These are phyloP conservation scores for Xanthia icteritia DNA, from an alignment of 2,888 invertebrate species.

Conservation along the genomic window DNA sequence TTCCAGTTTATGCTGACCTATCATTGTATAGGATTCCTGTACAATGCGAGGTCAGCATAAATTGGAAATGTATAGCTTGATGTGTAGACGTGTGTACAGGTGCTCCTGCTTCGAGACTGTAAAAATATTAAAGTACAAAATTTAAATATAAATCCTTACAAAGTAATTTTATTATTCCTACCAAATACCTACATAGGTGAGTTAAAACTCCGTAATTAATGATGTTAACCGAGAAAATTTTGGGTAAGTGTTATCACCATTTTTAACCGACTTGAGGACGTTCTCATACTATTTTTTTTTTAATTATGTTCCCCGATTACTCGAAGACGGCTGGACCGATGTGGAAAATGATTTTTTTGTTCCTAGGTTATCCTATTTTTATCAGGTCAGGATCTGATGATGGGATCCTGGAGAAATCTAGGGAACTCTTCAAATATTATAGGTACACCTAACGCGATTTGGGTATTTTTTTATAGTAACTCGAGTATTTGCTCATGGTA, in stretches of 20 bases:
- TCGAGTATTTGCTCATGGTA: neutral
- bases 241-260: neutral
- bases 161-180: slow-evolving; percentile 4
- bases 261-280: neutral
- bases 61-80: too few species aligned
- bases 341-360: too few species aligned
- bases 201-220: neutral
- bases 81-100: neutral
- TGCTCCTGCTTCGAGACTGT: neutral
- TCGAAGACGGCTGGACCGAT: too few species aligned
- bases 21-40: too few species aligned
- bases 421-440: neutral
- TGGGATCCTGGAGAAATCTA: neutral
- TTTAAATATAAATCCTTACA: neutral
- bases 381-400: too few species aligned
- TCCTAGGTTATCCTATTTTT: too few species aligned
- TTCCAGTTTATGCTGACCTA: too few species aligned
- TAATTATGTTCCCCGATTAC: too few species aligned
- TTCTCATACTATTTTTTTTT: too few species aligned
- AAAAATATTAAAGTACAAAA: slow-evolving; percentile 12
- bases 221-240: neutral
- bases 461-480: neutral
- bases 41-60: too few species aligned
- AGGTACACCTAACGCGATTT: neutral
- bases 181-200: neutral